These are phyloP conservation scores for Listronotus bonariensis DNA, from an alignment of 1,140 invertebrate species.

Conservation along the genomic window DNA sequence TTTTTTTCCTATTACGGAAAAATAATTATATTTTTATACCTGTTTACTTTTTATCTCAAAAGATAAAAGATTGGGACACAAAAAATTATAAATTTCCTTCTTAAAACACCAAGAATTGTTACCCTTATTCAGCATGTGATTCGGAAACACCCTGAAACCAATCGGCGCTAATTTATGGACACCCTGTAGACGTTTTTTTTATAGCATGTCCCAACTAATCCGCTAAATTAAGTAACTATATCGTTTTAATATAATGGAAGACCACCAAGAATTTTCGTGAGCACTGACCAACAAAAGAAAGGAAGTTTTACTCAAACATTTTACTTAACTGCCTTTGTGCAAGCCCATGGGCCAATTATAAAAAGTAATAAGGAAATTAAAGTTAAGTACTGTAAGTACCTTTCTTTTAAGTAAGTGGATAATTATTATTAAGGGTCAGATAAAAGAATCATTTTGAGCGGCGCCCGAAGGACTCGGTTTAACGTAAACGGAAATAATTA, in stretches of 20 bases:
- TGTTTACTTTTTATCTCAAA: too few species aligned
- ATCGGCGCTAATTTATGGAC: too few species aligned
- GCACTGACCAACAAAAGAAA: constrained; percentile 6
- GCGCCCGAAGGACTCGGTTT: not conserved
- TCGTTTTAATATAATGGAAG: constrained; percentile 4
- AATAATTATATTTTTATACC: too few species aligned
- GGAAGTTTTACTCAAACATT: constrained; percentile 14
- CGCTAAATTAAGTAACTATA: not conserved
- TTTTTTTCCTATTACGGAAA: too few species aligned
- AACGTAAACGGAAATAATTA: too few species aligned
- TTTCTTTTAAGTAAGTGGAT: constrained; percentile 1
- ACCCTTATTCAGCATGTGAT: too few species aligned
- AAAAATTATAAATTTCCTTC: too few species aligned
- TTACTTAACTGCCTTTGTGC: constrained; percentile 9
- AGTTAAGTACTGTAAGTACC: constrained; percentile 11
- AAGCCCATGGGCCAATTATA: constrained; percentile 11
- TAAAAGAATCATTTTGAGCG: not conserved
- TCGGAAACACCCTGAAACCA: too few species aligned
- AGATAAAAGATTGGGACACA: too few species aligned
- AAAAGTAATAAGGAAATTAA: constrained; percentile 17
- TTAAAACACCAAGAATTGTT: too few species aligned
- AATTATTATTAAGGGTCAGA: not conserved
- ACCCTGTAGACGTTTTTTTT: too few species aligned
- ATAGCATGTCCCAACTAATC: too few species aligned
- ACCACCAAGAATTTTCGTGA: constrained; percentile 5